Base-by-base conservation (phyloP, 37 sponge, comb jelly and placozoan species). In the Chondrosia reniformis region DNA sequence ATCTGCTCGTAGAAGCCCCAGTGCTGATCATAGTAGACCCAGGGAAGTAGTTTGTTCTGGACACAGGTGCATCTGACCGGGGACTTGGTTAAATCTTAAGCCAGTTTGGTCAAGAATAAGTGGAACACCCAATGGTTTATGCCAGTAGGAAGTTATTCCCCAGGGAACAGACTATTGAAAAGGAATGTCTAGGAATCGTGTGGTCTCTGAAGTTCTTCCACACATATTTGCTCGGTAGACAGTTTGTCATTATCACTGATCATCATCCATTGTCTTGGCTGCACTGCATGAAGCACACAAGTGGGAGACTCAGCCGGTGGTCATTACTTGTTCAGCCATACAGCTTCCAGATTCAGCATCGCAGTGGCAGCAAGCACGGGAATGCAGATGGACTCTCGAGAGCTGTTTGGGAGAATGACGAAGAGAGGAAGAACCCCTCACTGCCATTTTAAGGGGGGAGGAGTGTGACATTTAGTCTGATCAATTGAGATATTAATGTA, bases 81-180 rank as follows among this genome's bases (percentile, higher is more conserved):
- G 84, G 84, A 10, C 27, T 88, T 12, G 88, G 88, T 19, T 75
- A 76, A 49, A 80, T 88, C 21, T 46, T 83, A 17, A 80, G 55
- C 43, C 78, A 78, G 45, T 13, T 43, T n/a, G 78, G 39, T 57
- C 40, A 57, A 10, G 15, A 78, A 13, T 38, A 42, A 0, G 43
- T 8, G 25, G 78, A 77, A 0, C 78, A 77, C 57, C 78, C 78
- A 56, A 39, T 77, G 34, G 61, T 61, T 33, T 77, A 37, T 37
- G 74, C 78, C 34, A 77, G 56, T 40, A 31, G 31, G 28, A 78
- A 57, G 24, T 42, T 62, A 0, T 33, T 78, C 39, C 78, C 78
- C 21, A 59, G 43, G 5, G 78, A 61, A 42, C 22, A 9, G 45
- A 61, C 38, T 9, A 61, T 78, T n/a, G 78, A 78, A 37, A 77